Conservation (phyloP, 2,797 vertebrate genomes). For the Botia almorhae region DNA sequence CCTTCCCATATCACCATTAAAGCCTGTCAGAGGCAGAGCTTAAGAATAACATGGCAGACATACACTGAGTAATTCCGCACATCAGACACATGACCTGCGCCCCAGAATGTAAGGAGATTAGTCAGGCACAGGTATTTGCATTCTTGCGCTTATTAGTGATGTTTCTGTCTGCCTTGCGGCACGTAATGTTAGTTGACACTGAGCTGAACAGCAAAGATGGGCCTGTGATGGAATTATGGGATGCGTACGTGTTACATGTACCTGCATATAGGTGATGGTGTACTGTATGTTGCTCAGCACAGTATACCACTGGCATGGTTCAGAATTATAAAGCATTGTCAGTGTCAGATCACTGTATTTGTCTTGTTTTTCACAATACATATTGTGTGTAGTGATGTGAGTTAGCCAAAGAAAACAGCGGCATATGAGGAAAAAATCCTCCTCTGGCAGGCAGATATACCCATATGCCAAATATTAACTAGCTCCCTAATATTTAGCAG, state of each 20-base stretch:
- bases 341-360: not conserved
- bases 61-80: conserved; percentile 53
- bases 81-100: conserved; percentile 49
- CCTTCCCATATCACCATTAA: conserved; percentile 37
- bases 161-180: conserved; percentile 14
- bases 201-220: conserved; percentile 24
- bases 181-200: conserved; percentile 53
- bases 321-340: not conserved
- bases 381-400: not conserved
- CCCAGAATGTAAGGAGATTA: conserved; percentile 58
- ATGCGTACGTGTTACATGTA: not conserved
- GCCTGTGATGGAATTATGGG: conserved; percentile 18
- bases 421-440: not conserved
- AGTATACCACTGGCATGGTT: not conserved
- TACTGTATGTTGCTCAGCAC: not conserved
- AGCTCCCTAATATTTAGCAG: not conserved
- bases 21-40: conserved; percentile 45
- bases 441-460: not conserved
- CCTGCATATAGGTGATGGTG: not conserved
- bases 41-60: conserved; percentile 42
- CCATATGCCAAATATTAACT: not conserved
- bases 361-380: not conserved
- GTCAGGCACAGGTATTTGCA: conserved; percentile 43
- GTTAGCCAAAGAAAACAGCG: not conserved
- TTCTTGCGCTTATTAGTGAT: conserved; percentile 22